A percentile compares a stretch with the other conserved stretches of the same genome.
These are phyloP conservation scores for Malthinus seriepunctatus DNA, from an alignment of 2,888 invertebrate genomes.

Conservation along the genomic window DNA sequence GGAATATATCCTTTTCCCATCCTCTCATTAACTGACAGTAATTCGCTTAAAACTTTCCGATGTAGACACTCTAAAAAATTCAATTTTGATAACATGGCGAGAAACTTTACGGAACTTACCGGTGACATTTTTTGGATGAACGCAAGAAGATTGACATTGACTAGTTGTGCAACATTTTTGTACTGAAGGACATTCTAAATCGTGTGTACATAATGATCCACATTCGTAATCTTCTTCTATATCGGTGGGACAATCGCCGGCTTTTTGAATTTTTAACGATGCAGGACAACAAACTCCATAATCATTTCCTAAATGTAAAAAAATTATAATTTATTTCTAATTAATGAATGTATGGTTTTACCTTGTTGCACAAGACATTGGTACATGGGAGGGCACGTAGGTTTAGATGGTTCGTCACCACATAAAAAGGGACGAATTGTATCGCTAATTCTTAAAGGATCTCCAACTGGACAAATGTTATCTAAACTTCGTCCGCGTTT, in stretches of 20 bases:
- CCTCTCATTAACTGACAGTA: constrained; percentile 75
- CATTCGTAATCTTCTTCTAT: constrained; percentile 57
- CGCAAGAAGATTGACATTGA: constrained; percentile 74
- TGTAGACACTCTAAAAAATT: constrained; percentile 66
- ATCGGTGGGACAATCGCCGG: constrained; percentile 73
- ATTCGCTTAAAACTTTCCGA: constrained; percentile 75
- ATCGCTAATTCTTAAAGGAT: constrained; percentile 71
- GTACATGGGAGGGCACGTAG: constrained; percentile 81
- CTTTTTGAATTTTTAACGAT: constrained; percentile 73
- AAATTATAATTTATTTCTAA: neutral
- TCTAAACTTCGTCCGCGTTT: constrained; percentile 76
- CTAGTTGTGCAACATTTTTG: constrained; percentile 81
- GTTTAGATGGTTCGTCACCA: constrained; percentile 79
- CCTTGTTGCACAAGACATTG: constrained; percentile 77
- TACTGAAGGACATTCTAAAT: constrained; percentile 79
- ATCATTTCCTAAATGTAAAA: constrained; percentile 65
- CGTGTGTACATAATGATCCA: constrained; percentile 73
- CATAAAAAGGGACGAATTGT: constrained; percentile 80
- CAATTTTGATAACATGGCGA: too few relatives aligned
- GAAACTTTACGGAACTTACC: constrained; percentile 45
- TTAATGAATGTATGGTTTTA: constrained; percentile 38
- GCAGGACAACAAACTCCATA: constrained; percentile 89
- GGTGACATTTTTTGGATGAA: constrained; percentile 75
- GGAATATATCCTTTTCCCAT: constrained; percentile 84
- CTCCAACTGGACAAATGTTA: constrained; percentile 78